These are phyloP conservation scores for Eunapius fragilis DNA, from an alignment of 37 sponge, comb jelly and placozoan genomes.

Conservation along the genomic window DNA sequence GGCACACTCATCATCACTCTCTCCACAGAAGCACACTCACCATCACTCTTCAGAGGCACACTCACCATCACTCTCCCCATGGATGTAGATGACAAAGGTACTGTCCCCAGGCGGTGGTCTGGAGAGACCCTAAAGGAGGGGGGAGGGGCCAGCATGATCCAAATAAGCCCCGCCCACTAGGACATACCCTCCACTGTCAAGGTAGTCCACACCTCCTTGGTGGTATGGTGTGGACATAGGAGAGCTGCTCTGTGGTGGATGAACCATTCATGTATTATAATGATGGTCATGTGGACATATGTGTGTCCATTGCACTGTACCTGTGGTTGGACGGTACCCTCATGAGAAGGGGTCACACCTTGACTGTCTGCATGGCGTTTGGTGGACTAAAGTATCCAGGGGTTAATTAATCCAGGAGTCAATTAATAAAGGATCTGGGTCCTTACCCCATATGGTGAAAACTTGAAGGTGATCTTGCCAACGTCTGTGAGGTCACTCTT, in stretches of 20 bases:
- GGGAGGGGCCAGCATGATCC: too few species aligned
- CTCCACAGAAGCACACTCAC: neutral
- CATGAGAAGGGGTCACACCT: neutral
- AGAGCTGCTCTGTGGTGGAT: too few species aligned
- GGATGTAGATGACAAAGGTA: neutral
- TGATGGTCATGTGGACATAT: neutral
- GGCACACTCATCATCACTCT: neutral
- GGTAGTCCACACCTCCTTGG: neutral
- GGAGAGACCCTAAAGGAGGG: neutral
- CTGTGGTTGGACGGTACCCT: neutral
- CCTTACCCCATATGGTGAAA: neutral
- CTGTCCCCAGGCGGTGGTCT: neutral
- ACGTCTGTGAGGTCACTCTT: slow-evolving; percentile 27
- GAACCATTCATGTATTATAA: too few species aligned
- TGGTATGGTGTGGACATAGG: neutral
- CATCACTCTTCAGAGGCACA: too few species aligned
- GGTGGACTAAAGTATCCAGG: neutral
- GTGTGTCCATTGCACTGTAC: neutral
- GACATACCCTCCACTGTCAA: neutral
- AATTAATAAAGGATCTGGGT: too few species aligned
- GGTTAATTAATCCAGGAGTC: neutral
- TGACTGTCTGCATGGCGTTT: neutral
- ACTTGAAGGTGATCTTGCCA: slow-evolving; percentile 49
- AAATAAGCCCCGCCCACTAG: too few species aligned
- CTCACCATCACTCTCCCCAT: neutral